These are phyloP conservation scores for Anarhynchus alexandrinus DNA, from an alignment of 2,113 vertebrate genomes.

Conservation along the genomic window DNA sequence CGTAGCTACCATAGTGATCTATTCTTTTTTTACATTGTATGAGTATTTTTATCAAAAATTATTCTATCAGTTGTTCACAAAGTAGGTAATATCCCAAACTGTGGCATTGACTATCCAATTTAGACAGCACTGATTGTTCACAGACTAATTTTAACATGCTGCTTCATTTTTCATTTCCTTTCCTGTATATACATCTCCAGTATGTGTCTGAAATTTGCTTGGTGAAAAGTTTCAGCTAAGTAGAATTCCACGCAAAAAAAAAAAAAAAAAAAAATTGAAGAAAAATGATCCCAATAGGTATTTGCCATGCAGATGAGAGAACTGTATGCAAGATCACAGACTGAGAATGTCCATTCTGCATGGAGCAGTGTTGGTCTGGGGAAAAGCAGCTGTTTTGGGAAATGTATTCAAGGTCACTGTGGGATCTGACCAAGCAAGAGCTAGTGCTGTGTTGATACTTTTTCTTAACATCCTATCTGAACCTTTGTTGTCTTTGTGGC, in stretches of 20 bases:
- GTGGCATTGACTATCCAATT: neutral
- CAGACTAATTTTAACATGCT: neutral
- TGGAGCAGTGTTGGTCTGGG: neutral
- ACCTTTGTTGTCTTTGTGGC: neutral
- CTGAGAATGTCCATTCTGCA: neutral
- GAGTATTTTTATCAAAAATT: neutral
- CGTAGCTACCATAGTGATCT: neutral
- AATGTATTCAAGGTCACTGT: neutral
- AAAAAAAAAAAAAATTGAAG: neutral
- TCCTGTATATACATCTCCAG: neutral
- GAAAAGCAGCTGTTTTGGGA: neutral
- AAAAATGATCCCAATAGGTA: neutral
- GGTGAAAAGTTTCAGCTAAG: neutral
- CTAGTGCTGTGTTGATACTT: neutral
- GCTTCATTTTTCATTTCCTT: neutral
- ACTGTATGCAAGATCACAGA: fast-evolving
- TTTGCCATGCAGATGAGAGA: neutral
- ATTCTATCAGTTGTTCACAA: neutral
- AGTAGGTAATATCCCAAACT: neutral
- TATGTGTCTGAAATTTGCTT: neutral
- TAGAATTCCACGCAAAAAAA: neutral
- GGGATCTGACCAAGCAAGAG: neutral
- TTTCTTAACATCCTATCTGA: neutral
- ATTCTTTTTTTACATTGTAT: neutral
- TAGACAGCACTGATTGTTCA: neutral